phyloP scores from a whole-genome alignment of 37 sponge, comb jelly and placozoan species.

The Amphimedon queenslandica region DNA sequence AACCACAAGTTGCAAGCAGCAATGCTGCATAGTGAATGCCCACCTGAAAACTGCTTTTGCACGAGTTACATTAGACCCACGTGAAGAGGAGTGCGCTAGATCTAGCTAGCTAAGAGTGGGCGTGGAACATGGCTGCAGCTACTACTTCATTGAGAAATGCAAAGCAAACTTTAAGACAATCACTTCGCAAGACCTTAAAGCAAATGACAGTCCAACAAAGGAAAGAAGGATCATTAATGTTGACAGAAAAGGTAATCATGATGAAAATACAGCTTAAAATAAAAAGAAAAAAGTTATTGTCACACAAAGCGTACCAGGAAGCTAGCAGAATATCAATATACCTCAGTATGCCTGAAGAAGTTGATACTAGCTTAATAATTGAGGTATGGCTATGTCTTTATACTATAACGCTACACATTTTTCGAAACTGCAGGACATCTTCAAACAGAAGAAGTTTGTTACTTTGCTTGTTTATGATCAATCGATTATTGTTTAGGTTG shows the following conservation, averaged over 20 bases:
- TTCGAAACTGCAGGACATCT: conserved; percentile 31
- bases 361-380: conserved; percentile 57
- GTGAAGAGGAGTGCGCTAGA: too few species aligned
- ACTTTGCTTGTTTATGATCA: not conserved
- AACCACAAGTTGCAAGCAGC: too few species aligned
- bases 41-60: too few species aligned
- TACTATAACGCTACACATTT: not conserved
- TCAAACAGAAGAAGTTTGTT: conserved; percentile 18
- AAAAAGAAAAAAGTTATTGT: conserved; percentile 34
- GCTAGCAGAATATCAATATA: conserved; percentile 69
- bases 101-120: too few species aligned
- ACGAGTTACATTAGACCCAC: too few species aligned
- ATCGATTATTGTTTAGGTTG: conserved; percentile 8
- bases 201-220: conserved; percentile 37
- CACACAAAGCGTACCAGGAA: conserved; percentile 37
- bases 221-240: conserved; percentile 10
- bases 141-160: conserved; percentile 43
- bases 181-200: conserved; percentile 25
- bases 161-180: conserved; percentile 46
- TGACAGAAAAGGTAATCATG: conserved; percentile 30
- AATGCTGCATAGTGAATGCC: too few species aligned
- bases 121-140: too few species aligned
- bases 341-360: conserved; percentile 78
- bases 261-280: not conserved
- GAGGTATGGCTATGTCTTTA: conserved; percentile 17